Base-by-base conservation (phyloP, 2,113 vertebrate genomes). In the Neogale vison region DNA sequence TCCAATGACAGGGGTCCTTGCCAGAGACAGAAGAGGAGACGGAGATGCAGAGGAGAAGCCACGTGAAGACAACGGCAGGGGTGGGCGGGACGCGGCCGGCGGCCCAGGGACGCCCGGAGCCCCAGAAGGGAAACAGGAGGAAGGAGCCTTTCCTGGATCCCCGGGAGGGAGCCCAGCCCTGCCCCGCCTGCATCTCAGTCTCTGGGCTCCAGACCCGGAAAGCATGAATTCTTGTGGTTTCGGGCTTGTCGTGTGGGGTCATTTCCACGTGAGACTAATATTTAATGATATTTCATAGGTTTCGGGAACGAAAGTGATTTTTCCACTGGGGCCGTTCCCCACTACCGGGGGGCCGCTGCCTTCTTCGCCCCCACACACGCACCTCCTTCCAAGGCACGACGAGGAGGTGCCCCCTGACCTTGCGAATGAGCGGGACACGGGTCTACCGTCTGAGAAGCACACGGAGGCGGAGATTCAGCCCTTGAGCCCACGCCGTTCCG, bases 361-460 rank as follows among this genome's bases (percentile, higher is more conserved):
- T 81, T 55, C 18, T n/a, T 10, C 3, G 1, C 50, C 20, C 50
- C 20, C 11, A 55, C 50, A n/a, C 18, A 6, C 4, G 1, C 34
- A 12, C 34, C 6, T 36, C 34, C 71, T 74, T 39, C 39, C 7
- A 1, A 45, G 42, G 24, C 72, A 45, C 2, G 24, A 2, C 0
- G 14, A 18, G 14, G n/a, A 29, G 15, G 17, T 5, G n/a, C 42
- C 11, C 14, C 24, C 24, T 2, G 29, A n/a, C 7, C 31, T n/a
- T 23, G 11, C 0, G 31, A 15, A 18, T 0, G 31, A 6, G 17
- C 2, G 0, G 0, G 36, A 31, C 81, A 3, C 0, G 9, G 24
- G 36, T 63, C 57, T 9, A 0, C 1, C 3, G 9, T 4, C 3
- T 1, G 15, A 31, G 9, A 1, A 31, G 9, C 14, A 2, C 24